Base-by-base conservation (phyloP, 2,888 invertebrate genomes). In the Cryptus viduatorius region DNA sequence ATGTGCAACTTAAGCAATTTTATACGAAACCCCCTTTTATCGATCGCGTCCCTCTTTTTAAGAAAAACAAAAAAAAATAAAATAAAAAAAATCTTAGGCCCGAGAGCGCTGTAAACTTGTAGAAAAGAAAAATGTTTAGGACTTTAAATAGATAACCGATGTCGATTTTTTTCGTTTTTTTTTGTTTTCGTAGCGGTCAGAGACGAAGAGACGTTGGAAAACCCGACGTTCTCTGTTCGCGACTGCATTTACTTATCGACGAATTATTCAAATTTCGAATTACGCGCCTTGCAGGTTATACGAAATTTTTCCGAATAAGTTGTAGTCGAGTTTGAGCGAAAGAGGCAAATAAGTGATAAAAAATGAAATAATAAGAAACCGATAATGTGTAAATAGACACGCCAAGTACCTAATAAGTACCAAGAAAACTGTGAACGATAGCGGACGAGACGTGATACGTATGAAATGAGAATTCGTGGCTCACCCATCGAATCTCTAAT, bases 1-100 rank as follows among this genome's bases (percentile, higher is more conserved):
- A 88, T 86, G 88, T 89, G 88, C 90, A 90, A 89, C 90, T 92
- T 89, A 89, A 92, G 89, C 89, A 89, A 90, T 92, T 93, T 93
- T 92, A 90, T 92, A 92, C 89, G 88, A 92, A 37, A 8, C 37
- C 48, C 89, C 89, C 79, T 91, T 92, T 91, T 90, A 90, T 91
- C 89, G 88, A 90, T 90, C 88, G 88, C 88, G 88, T 84, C 89
- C 86, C 77, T 87, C 79, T 90, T 88, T 91, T 89, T 87, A 24
- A 24, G 24, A 24, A 24, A 80, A 87, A 68, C 86, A 75, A 86
- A 87, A 87, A 44, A 19, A 44, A 31, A 24, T 1, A 24, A 24
- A 24, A 24, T 1, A 16, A 42, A 53, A 37, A 72, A 19, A 78
- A 10, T 65, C 65, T 75, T 67, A 68, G 64, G 71, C 59, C 56